phyloP scores from a whole-genome alignment of 2,797 vertebrate genomes.

The Coilia nasus region DNA sequence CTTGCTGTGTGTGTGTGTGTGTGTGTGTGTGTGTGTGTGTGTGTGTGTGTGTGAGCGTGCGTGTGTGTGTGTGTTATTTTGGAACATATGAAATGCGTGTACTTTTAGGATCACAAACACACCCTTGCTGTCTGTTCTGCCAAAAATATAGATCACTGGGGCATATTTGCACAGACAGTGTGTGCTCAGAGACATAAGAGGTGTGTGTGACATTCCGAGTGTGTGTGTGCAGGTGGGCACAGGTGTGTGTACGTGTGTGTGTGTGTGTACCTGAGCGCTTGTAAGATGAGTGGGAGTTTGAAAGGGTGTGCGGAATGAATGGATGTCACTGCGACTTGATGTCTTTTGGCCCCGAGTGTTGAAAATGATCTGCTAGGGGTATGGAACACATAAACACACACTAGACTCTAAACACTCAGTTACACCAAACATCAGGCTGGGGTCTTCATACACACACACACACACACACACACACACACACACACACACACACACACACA shows the following conservation, averaged over 20 bases:
- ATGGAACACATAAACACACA: too few relatives aligned
- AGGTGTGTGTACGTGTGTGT: background rate
- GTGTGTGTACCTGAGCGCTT: background rate
- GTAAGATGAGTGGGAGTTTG: background rate
- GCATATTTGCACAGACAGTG: background rate
- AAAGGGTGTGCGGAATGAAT: background rate
- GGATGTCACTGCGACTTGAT: background rate
- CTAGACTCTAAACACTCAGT: too few relatives aligned
- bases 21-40: background rate
- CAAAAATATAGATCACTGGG: background rate
- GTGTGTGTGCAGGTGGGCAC: slow-evolving; percentile 16
- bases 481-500: too few relatives aligned
- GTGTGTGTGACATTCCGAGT: slow-evolving; percentile 11
- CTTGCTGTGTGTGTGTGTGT: background rate
- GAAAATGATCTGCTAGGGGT: background rate
- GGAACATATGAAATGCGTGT: too few relatives aligned
- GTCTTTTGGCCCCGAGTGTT: background rate
- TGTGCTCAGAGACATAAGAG: background rate
- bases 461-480: background rate
- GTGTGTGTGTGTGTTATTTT: background rate
- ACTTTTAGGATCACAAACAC: too few relatives aligned
- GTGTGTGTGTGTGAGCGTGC: background rate
- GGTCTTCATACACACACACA: slow-evolving; percentile 5
- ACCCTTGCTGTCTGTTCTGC: background rate
- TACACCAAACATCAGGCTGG: too few relatives aligned